Evolutionary conservation across 2,888 invertebrate genomes (phyloP).

Genomic region (Diabrotica balteata): DNA sequence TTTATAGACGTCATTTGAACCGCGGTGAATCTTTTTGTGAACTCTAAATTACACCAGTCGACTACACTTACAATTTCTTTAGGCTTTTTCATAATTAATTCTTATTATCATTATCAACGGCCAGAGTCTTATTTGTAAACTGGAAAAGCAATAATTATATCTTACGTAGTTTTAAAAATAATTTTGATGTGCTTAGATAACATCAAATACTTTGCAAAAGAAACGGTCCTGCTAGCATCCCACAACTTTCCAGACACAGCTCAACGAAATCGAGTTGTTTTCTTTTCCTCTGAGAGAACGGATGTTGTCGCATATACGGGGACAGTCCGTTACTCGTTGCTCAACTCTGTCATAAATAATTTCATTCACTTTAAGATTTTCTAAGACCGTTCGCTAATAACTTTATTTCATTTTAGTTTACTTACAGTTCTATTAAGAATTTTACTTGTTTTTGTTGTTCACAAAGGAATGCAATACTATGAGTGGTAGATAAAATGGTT

Average conservation of each 20-base stretch:
- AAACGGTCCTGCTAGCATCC: slow-evolving; percentile 30
- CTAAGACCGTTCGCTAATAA: slow-evolving; percentile 24
- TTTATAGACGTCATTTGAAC: too few relatives aligned
- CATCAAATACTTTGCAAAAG: not conserved
- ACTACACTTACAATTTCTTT: too few relatives aligned
- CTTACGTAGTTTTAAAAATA: not conserved
- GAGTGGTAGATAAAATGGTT: too few relatives aligned
- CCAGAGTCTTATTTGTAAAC: too few relatives aligned
- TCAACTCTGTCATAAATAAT: slow-evolving; percentile 37
- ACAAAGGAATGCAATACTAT: too few relatives aligned
- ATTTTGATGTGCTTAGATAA: not conserved
- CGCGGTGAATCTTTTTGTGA: too few relatives aligned
- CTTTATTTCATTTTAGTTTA: slow-evolving; percentile 19
- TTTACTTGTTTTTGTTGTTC: not conserved
- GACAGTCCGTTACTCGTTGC: slow-evolving; percentile 34
- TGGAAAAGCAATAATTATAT: not conserved
- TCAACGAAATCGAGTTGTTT: slow-evolving; percentile 40
- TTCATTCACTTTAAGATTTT: slow-evolving; percentile 39
- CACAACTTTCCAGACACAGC: slow-evolving; percentile 39
- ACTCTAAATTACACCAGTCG: too few relatives aligned
- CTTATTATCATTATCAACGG: too few relatives aligned
- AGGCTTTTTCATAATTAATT: too few relatives aligned
- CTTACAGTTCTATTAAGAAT: slow-evolving; percentile 8
- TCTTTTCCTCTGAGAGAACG: slow-evolving; percentile 38
- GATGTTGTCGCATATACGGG: slow-evolving; percentile 37